Evolutionary conservation across 2,797 vertebrate species (phyloP).

Genomic region (Bucorvus abyssinicus): DNA sequence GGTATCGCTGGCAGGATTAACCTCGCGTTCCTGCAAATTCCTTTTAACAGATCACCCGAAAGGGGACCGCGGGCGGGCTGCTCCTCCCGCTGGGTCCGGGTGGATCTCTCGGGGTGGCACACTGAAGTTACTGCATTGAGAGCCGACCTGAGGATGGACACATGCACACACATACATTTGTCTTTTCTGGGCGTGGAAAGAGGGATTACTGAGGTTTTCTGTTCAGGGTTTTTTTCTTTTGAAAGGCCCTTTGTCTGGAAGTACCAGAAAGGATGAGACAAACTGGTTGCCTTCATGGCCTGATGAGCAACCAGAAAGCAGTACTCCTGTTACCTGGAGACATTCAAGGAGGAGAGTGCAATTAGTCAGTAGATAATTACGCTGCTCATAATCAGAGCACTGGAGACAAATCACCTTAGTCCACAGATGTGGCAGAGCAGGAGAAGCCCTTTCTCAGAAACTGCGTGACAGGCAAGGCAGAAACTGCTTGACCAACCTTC

Average conservation of each 20-base stretch:
- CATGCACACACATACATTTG: background rate
- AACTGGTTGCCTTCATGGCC: conserved; percentile 72
- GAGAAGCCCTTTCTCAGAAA: conserved; percentile 76
- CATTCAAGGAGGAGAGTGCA: conserved; percentile 75
- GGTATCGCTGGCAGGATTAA: background rate
- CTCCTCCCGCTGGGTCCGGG: background rate
- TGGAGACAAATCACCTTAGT: conserved; percentile 70
- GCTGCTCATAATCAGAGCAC: conserved; percentile 75
- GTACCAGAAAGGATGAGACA: conserved; percentile 66
- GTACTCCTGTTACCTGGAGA: conserved; percentile 79
- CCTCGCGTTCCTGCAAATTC: conserved; percentile 3
- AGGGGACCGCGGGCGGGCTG: background rate
- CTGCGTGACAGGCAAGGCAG: conserved; percentile 45
- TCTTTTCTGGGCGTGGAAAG: conserved; percentile 53
- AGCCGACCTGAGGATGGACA: background rate
- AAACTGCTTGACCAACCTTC: conserved; percentile 69
- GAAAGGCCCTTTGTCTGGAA: conserved; percentile 80
- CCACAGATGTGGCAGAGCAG: conserved; percentile 66
- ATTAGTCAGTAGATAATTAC: conserved; percentile 87
- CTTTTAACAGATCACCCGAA: background rate
- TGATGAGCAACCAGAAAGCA: conserved; percentile 74
- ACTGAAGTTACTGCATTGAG: background rate
- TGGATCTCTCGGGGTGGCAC: background rate
- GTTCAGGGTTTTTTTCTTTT: conserved; percentile 52
- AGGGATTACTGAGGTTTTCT: conserved; percentile 49